Percentiles rank a stretch among this genome's conserved stretches.
Conservation (phyloP, 2,888 invertebrate species). For the Thera obeliscata region DNA sequence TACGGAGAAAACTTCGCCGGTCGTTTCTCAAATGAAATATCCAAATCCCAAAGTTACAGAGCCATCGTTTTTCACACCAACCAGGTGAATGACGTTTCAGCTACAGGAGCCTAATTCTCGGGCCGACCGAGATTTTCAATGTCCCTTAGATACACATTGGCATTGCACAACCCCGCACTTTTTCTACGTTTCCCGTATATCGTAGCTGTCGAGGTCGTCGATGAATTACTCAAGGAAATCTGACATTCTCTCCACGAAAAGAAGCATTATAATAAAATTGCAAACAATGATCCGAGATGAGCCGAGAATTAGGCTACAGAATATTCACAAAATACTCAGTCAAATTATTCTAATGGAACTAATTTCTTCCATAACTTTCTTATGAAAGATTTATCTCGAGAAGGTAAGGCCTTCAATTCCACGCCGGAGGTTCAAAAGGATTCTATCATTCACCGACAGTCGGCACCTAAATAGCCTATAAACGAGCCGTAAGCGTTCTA, state of each 20-base stretch:
- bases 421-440: slow-evolving; percentile 8
- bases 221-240: too few species aligned
- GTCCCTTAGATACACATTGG: too few species aligned
- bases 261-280: too few species aligned
- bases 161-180: too few species aligned
- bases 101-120: too few species aligned
- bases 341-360: slow-evolving; percentile 1
- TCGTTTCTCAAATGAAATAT: not conserved
- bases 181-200: too few species aligned
- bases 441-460: slow-evolving; percentile 23
- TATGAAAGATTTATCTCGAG: not conserved
- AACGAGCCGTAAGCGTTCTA: slow-evolving; percentile 34
- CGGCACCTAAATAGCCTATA: slow-evolving; percentile 29
- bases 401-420: not conserved
- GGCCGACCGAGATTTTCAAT: too few species aligned
- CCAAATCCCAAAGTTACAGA: not conserved
- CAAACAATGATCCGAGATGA: too few species aligned
- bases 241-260: too few species aligned
- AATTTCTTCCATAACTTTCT: not conserved
- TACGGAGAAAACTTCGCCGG: not conserved
- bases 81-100: too few species aligned
- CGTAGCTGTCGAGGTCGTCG: too few species aligned
- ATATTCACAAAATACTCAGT: not conserved
- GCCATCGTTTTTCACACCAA: not conserved
- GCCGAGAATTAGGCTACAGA: too few species aligned